Conservation (phyloP, 2,888 invertebrate species). For the Coenonympha arcania region DNA sequence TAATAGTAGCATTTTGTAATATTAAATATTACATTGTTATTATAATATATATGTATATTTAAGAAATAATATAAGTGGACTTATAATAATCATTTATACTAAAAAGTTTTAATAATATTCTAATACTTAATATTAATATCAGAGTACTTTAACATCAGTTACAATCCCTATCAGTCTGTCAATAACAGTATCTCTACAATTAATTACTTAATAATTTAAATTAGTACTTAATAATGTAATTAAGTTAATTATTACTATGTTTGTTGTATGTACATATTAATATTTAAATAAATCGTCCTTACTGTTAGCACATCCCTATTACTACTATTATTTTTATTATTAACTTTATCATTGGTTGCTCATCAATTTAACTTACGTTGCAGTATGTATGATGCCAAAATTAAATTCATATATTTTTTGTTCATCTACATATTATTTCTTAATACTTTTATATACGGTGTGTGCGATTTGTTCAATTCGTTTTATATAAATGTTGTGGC, state of each 20-base stretch:
- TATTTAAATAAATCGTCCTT: no score
- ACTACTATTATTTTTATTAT: slow-evolving; percentile 3
- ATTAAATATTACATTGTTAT: not conserved
- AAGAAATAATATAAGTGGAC: not conserved
- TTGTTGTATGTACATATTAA: no score
- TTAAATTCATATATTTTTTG: no score
- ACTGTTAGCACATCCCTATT: not conserved
- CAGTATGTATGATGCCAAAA: no score
- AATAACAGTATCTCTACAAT: slow-evolving; percentile 45
- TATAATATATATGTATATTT: not conserved
- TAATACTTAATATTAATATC: slow-evolving; percentile 13
- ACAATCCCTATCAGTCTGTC: slow-evolving; percentile 65
- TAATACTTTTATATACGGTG: not conserved
- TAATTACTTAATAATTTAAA: slow-evolving; percentile 28
- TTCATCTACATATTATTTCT: not conserved
- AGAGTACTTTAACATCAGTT: slow-evolving; percentile 31
- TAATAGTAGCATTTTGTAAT: no score
- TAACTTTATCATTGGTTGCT: slow-evolving; percentile 15
- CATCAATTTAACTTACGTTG: no score
- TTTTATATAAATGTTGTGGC: slow-evolving; percentile 8
- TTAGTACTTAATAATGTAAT: slow-evolving; percentile 1
- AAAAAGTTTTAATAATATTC: not conserved
- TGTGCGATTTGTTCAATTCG: not conserved
- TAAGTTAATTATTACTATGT: not conserved
- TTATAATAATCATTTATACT: not conserved